A percentile compares a stretch with the other conserved stretches of the same genome.
phyloP scores from a whole-genome alignment of 2,888 invertebrate species.

The Habroteleia sp. region DNA sequence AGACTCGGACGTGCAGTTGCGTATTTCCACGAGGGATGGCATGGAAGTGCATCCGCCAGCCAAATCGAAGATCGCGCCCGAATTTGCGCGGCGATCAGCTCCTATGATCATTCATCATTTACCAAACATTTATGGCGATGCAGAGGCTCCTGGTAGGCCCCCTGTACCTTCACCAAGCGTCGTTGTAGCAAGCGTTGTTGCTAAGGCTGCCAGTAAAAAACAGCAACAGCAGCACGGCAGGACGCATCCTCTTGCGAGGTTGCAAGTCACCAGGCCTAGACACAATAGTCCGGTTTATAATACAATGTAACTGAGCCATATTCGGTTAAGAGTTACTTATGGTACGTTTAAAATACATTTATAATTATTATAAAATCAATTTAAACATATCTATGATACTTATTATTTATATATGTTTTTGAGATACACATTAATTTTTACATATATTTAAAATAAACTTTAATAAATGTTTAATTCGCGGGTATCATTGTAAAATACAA shows the following conservation, averaged over 20 bases:
- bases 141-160: slow-evolving; percentile 78
- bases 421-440: too few species aligned
- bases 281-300: slow-evolving; percentile 93
- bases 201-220: slow-evolving; percentile 88
- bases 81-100: slow-evolving; percentile 77
- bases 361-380: too few species aligned
- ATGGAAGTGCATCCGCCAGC: slow-evolving; percentile 76
- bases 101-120: slow-evolving; percentile 74
- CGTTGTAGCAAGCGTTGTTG: slow-evolving; percentile 86
- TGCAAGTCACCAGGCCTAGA: slow-evolving; percentile 89
- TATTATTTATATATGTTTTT: too few species aligned
- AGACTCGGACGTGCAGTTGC: slow-evolving; percentile 73
- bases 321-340: slow-evolving; percentile 37
- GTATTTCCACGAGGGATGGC: slow-evolving; percentile 67
- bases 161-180: slow-evolving; percentile 83
- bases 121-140: slow-evolving; percentile 58
- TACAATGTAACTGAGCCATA: slow-evolving; percentile 87
- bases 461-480: too few species aligned
- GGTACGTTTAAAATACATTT: slow-evolving; percentile 19
- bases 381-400: too few species aligned
- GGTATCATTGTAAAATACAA: too few species aligned
- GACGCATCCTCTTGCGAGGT: slow-evolving; percentile 94
- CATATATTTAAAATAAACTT: too few species aligned
- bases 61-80: slow-evolving; percentile 75
- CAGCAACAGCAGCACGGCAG: slow-evolving; percentile 95